Conservation (phyloP, 2,113 vertebrate species). For the Tetraodon nigroviridis region DNA sequence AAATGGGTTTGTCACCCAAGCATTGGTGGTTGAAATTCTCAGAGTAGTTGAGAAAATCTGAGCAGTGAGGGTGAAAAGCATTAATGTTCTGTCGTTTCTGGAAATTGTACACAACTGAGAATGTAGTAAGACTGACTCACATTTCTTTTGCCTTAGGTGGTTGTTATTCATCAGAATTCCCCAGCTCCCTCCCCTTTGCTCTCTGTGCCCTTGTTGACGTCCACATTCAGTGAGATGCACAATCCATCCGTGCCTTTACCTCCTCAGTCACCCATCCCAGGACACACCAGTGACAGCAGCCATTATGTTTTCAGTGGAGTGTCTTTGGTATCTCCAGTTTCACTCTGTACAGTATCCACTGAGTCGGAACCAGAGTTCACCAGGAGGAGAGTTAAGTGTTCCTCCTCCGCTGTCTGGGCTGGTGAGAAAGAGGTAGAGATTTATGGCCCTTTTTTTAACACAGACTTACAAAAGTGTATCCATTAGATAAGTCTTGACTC, state of each 20-base stretch:
- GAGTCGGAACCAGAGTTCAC: conserved; percentile 32
- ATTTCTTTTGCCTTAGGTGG: conserved; percentile 40
- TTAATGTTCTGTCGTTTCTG: background rate
- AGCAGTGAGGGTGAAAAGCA: background rate
- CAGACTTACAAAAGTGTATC: background rate
- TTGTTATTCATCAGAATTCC: conserved; percentile 16
- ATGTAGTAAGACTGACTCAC: background rate
- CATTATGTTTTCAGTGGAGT: conserved; percentile 42
- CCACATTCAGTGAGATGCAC: conserved; percentile 48
- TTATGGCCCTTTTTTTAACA: background rate
- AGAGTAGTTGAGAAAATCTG: conserved; percentile 19
- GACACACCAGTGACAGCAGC: background rate
- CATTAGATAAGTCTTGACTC: background rate
- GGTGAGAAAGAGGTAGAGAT: conserved; percentile 55
- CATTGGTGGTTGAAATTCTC: conserved; percentile 18
- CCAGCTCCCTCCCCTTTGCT: conserved; percentile 20
- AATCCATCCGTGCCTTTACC: conserved; percentile 24
- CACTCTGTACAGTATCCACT: conserved; percentile 52
- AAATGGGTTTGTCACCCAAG: conserved; percentile 8
- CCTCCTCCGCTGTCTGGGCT: background rate
- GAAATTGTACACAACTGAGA: background rate
- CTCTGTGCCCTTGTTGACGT: conserved; percentile 51
- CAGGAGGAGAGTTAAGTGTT: conserved; percentile 18
- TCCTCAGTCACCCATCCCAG: conserved; percentile 23
- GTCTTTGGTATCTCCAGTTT: conserved; percentile 49